Evolutionary conservation across 2,888 invertebrate genomes (phyloP).

Genomic region (Eupithecia vulgata): DNA sequence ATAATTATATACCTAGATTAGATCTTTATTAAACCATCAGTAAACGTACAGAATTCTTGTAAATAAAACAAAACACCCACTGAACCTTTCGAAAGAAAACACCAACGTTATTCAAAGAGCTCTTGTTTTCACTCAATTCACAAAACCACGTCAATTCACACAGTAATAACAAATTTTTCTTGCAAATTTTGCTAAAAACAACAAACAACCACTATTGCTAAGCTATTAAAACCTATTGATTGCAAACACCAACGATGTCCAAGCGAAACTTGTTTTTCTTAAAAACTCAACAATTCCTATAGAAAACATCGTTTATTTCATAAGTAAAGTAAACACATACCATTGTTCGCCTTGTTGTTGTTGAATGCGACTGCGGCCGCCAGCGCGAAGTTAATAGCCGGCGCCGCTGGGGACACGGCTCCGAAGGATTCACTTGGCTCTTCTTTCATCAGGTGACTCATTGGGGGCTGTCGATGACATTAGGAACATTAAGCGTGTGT

Average conservation of each 20-base stretch:
- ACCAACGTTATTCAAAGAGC: neutral
- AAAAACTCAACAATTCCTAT: neutral
- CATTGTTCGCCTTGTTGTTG: conserved; percentile 75
- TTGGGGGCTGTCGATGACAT: conserved; percentile 46
- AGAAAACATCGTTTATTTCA: neutral
- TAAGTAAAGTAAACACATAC: conserved; percentile 46
- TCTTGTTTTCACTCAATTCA: neutral
- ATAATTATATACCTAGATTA: too few species aligned
- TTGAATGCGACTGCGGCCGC: conserved; percentile 80
- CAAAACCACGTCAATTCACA: neutral
- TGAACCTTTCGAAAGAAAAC: neutral
- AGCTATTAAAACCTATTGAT: neutral
- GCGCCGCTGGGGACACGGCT: conserved; percentile 71
- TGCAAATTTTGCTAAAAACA: neutral
- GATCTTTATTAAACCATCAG: too few species aligned
- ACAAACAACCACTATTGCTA: neutral
- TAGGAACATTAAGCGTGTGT: too few species aligned
- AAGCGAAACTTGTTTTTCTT: neutral
- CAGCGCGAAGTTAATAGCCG: conserved; percentile 76
- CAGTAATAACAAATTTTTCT: neutral
- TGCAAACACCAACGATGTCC: neutral
- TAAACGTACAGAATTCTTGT: too few species aligned
- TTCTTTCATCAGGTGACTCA: conserved; percentile 68
- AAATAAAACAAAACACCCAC: too few species aligned
- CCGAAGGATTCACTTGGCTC: conserved; percentile 72